These are phyloP conservation scores for Drosophila picticornis DNA, from an alignment of 2,888 invertebrate species.

Conservation along the genomic window DNA sequence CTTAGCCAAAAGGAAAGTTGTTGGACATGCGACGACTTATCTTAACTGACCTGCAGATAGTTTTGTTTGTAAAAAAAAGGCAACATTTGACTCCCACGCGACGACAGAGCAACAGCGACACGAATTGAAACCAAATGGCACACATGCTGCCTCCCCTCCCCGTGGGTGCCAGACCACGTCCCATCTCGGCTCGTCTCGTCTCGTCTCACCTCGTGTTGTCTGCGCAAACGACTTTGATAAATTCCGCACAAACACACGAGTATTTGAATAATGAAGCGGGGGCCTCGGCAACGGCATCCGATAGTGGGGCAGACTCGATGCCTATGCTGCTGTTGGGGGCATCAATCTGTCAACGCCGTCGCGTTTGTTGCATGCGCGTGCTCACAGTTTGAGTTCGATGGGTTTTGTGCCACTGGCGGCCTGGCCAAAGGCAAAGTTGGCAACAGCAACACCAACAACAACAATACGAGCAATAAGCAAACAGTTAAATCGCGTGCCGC, in stretches of 20 bases:
- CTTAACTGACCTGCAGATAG: slow-evolving; percentile 75
- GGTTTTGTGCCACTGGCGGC: slow-evolving; percentile 82
- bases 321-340: slow-evolving; percentile 66
- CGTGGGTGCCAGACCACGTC: slow-evolving; percentile 26
- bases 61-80: slow-evolving; percentile 48
- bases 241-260: slow-evolving; percentile 72
- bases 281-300: slow-evolving; percentile 50
- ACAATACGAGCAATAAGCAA: slow-evolving; percentile 37
- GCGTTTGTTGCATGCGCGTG: slow-evolving; percentile 79
- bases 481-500: slow-evolving; percentile 74
- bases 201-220: slow-evolving; percentile 23
- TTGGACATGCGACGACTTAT: slow-evolving; percentile 66
- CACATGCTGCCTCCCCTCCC: slow-evolving; percentile 42
- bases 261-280: slow-evolving; percentile 82
- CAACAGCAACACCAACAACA: slow-evolving; percentile 25
- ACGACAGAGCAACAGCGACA: slow-evolving; percentile 53
- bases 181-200: slow-evolving; percentile 2
- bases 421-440: slow-evolving; percentile 52
- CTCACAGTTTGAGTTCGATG: slow-evolving; percentile 83
- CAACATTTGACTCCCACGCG: slow-evolving; percentile 80
- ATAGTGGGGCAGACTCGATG: slow-evolving; percentile 27
- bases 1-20: slow-evolving; percentile 76
- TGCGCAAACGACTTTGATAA: slow-evolving; percentile 72
- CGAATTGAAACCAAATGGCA: slow-evolving; percentile 60
- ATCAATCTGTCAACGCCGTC: slow-evolving; percentile 79